A percentile compares a stretch with the other conserved stretches of the same genome.
Conservation (phyloP, 2,888 invertebrate genomes). For the Physocephala rufipes region DNA sequence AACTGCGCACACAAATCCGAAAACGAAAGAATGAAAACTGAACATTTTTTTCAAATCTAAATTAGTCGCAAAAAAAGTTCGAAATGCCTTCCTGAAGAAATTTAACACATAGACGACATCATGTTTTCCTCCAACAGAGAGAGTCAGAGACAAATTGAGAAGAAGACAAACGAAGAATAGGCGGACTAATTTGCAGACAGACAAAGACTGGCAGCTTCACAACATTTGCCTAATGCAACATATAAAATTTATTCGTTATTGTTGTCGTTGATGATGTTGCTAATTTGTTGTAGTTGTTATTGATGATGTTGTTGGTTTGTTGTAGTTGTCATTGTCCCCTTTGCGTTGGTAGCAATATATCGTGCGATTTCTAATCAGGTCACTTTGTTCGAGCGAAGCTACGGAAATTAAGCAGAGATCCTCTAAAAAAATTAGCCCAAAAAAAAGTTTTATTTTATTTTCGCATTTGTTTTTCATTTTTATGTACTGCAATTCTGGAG, state of each 20-base stretch:
- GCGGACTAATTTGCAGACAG: neutral
- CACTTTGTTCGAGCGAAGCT: conserved; percentile 1
- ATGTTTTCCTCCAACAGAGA: too few species aligned
- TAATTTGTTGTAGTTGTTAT: too few species aligned
- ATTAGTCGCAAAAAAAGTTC: neutral
- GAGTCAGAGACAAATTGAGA: too few species aligned
- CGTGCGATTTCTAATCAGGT: conserved; percentile 35
- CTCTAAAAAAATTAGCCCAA: too few species aligned
- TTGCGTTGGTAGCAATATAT: conserved; percentile 38
- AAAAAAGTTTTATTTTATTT: too few species aligned
- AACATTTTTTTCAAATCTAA: neutral
- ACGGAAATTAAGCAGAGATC: neutral
- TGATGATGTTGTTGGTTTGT: too few species aligned
- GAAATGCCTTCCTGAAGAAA: too few species aligned
- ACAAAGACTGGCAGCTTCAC: conserved; percentile 17
- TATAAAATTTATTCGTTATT: conserved; percentile 32
- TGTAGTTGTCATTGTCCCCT: neutral
- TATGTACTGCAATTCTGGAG: too few species aligned
- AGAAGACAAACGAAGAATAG: neutral
- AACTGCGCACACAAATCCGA: neutral
- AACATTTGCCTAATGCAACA: conserved; percentile 14
- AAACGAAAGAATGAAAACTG: neutral
- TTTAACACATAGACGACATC: too few species aligned
- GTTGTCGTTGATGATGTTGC: too few species aligned
- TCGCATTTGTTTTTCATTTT: too few species aligned